Base-by-base conservation (phyloP, 2,797 vertebrate species). In the Tokudaia tokunoshimensis region DNA sequence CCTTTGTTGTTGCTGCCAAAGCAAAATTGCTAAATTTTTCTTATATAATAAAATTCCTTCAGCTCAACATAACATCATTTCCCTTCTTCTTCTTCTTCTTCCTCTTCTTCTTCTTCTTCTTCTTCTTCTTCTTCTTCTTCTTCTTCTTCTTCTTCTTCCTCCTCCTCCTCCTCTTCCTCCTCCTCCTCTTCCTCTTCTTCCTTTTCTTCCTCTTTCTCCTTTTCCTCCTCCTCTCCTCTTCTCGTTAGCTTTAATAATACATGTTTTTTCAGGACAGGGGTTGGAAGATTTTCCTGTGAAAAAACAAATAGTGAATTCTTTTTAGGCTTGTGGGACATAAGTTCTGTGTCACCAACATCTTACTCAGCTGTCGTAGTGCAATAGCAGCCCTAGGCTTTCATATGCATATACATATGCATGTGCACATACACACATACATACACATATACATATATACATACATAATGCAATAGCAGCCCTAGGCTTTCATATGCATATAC, bases 1-100 rank as follows among this genome's bases (percentile, higher is more conserved):
- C 6, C 14, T 92, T 67, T 52, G 50, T 50, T 52, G 50, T 50
- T 91, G 19, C 87, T 83, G 34, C 94, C 61, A 83, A 83, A 85
- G 85, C 4, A 79, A 92, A 84, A 55, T 12, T 91, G 31, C 31
- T 34, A 67, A 67, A 3, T 95, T 37, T 20, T 50, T 95, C 59
- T 78, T 85, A n/a, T 80, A 47, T 81, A 41, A 82, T 57, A 41
- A 12, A 87, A 55, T 12, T 79, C 2, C 22, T 95, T 95, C 14
- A 70, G 31, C 19, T 37, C 11, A 44, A 47, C 14, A 80, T 7
- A 90, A 52, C 44, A 75, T 41, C 6, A 59, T 92, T 93, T 94
- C 26, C 12, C 41, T 31, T 84, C 15, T 74, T 11, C 31, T 34
- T 11, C 24, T 17, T 44, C 67, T 17, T 47, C 52, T 37, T 67